These are phyloP conservation scores for Chaetodon trifasciatus DNA, from an alignment of 2,797 vertebrate genomes.

Conservation along the genomic window DNA sequence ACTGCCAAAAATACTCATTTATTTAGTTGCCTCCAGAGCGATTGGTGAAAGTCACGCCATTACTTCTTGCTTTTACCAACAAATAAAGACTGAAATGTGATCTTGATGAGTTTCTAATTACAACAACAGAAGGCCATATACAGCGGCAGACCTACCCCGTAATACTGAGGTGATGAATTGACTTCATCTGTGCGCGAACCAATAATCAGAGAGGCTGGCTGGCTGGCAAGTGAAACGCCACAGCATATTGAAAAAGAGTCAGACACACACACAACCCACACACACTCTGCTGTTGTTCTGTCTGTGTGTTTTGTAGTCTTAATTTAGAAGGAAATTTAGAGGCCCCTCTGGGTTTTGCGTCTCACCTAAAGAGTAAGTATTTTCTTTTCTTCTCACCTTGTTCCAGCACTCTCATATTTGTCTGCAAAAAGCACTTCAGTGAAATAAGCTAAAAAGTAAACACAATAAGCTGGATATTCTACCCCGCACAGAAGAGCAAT, in stretches of 20 bases:
- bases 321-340: slow-evolving; percentile 42
- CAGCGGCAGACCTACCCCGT: slow-evolving; percentile 7
- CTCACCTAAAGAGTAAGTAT: slow-evolving; percentile 37
- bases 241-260: slow-evolving; percentile 22
- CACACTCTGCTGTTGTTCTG: slow-evolving; percentile 17
- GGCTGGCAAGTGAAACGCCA: slow-evolving; percentile 4
- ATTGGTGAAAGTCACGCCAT: neutral
- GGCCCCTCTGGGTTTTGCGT: slow-evolving; percentile 28
- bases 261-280: slow-evolving; percentile 8
- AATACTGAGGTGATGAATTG: slow-evolving; percentile 34
- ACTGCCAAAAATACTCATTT: neutral
- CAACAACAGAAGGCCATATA: neutral
- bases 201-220: slow-evolving; percentile 27
- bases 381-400: slow-evolving; percentile 26
- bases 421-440: slow-evolving; percentile 29
- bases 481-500: slow-evolving; percentile 50
- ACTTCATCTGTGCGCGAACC: slow-evolving; percentile 22
- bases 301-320: slow-evolving; percentile 40
- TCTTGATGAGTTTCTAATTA: neutral
- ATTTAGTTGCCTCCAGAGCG: neutral
- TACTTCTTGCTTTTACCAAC: neutral
- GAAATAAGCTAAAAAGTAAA: slow-evolving; percentile 56
- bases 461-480: slow-evolving; percentile 43
- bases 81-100: slow-evolving; percentile 20
- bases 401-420: slow-evolving; percentile 40